phyloP scores from a whole-genome alignment of 2,797 vertebrate genomes.

The Lacerta bilineata region DNA sequence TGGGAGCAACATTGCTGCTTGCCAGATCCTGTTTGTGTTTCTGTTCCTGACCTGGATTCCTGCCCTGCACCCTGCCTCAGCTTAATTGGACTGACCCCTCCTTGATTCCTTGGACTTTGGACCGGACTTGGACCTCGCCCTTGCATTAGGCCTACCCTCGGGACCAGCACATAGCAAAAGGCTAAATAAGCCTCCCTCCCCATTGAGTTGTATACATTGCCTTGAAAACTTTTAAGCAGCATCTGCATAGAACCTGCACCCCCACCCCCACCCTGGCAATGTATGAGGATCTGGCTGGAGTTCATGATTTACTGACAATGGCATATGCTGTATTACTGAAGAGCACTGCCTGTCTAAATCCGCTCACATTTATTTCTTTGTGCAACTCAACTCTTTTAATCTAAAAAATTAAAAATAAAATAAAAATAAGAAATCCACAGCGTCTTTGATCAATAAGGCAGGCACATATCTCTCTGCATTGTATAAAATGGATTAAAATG shows the following conservation, averaged over 20 bases:
- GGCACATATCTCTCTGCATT: neutral
- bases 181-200: neutral
- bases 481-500: conserved; percentile 1
- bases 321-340: neutral
- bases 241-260: neutral
- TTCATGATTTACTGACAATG: neutral
- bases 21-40: too few relatives aligned
- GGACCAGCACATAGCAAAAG: too few relatives aligned
- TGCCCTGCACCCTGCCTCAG: too few relatives aligned
- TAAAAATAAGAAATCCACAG: neutral
- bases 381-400: neutral
- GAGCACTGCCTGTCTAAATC: neutral
- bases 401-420: too few relatives aligned
- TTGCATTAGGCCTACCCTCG: too few relatives aligned
- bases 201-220: neutral
- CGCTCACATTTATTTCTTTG: neutral
- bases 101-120: too few relatives aligned
- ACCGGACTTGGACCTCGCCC: too few relatives aligned
- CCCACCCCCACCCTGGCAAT: neutral
- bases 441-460: conserved; percentile 19
- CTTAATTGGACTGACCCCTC: too few relatives aligned
- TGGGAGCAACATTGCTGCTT: too few relatives aligned
- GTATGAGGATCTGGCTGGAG: neutral
- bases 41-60: too few relatives aligned
- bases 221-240: neutral